Base-by-base conservation (phyloP, 2,888 invertebrate species). In the Nasonia oneida region DNA sequence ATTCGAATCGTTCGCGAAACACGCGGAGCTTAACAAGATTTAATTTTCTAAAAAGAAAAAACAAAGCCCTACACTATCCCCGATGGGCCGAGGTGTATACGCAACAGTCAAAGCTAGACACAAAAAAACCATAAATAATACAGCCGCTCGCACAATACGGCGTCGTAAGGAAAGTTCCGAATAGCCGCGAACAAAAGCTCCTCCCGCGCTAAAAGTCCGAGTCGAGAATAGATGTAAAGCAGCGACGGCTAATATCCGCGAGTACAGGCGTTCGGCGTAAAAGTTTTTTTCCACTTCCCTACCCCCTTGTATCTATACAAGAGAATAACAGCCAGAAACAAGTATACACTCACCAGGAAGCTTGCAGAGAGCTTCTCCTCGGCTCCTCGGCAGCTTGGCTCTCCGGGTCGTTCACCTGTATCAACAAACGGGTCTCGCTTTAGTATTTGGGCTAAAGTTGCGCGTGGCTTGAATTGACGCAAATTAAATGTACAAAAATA, bases 331-430 rank as follows among this genome's bases (percentile, higher is more conserved):
- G n/a, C 10, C 15, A 37, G 67, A 67, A 33, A 67, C 23, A 2
- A 14, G 6, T 10, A 73, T 53, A 75, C 14, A 88, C 89, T 89
- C 89, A 92, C 92, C 92, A 91, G 18, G 91, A 87, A 29, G 89
- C 87, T 57, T 89, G 89, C 8, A 81, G n/a, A 10, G 91, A 89
- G 18, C 88, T 89, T 78, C 88, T 88, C 61, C 89, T 90, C 29
- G 88, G 50, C 67, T 90, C 89, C 70, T 89, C 90, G 88, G 83
- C 90, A 88, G 57, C 89, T 90, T 88, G 90, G 82, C 88, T 90
- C 88, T 93, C 93, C 47, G 93, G 93, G 88, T 93, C 93, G 85
- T 91, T 93, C 73, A 93, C 92, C 93, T 93, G 83, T 47, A 87
- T 71, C 77, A 78, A 85, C 75, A 82, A 15, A 61, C 15, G 42